These are phyloP conservation scores for Metaphire vulgaris DNA, from an alignment of 1,140 invertebrate species.

Conservation along the genomic window DNA sequence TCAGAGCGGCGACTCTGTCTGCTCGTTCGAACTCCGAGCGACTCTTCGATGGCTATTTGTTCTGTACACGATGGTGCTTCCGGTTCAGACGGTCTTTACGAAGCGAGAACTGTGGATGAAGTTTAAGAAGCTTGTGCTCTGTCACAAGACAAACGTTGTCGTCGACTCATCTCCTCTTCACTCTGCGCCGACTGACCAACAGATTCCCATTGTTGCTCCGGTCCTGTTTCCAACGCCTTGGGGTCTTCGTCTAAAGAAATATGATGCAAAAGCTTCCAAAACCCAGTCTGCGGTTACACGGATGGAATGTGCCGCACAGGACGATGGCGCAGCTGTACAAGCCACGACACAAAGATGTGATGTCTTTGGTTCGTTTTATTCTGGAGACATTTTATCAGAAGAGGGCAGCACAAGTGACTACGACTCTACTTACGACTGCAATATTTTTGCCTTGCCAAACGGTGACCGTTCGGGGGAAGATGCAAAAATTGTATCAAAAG, in stretches of 20 bases:
- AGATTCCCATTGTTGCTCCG: neutral
- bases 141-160: neutral
- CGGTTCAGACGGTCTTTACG: neutral
- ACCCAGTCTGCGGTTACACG: too few relatives aligned
- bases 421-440: neutral
- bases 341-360: neutral
- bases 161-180: neutral
- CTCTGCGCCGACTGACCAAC: neutral
- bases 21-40: neutral
- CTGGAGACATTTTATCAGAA: neutral
- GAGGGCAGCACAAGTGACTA: neutral
- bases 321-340: too few relatives aligned
- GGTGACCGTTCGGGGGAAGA: too few relatives aligned
- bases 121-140: neutral
- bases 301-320: too few relatives aligned
- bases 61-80: neutral
- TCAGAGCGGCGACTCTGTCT: neutral
- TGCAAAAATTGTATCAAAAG: too few relatives aligned
- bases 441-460: neutral
- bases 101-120: neutral
- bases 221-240: neutral
- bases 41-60: neutral
- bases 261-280: too few relatives aligned
- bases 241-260: too few relatives aligned
- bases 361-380: neutral